phyloP scores from a whole-genome alignment of 2,797 vertebrate species.

The Micrastur ruficollis region DNA sequence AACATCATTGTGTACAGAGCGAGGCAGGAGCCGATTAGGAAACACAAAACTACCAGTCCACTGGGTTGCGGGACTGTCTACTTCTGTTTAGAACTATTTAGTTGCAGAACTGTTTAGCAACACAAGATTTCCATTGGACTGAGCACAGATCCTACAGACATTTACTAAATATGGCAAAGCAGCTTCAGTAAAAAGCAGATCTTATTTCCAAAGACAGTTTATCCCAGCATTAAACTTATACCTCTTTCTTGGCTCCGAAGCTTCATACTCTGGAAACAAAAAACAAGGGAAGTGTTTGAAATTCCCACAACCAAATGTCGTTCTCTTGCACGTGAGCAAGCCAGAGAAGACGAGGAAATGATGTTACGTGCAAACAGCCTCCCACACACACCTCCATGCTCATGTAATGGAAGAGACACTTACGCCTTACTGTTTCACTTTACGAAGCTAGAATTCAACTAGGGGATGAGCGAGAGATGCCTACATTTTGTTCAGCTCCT shows the following conservation, averaged over 20 bases:
- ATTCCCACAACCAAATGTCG: background rate
- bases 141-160: background rate
- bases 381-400: background rate
- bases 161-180: background rate
- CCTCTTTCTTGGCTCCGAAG: conserved; percentile 65
- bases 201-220: background rate
- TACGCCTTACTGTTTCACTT: background rate
- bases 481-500: background rate
- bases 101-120: background rate
- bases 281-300: conserved; percentile 26
- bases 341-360: background rate
- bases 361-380: background rate
- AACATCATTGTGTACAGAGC: background rate
- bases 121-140: background rate
- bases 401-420: background rate
- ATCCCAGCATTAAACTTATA: conserved; percentile 1
- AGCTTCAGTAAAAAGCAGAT: background rate
- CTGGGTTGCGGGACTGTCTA: background rate
- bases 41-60: background rate
- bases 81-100: background rate
- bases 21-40: background rate
- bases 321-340: background rate
- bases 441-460: background rate
- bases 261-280: conserved; percentile 71
- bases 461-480: background rate